Percentiles rank a stretch among this genome's conserved stretches.
Evolutionary conservation across 2,797 vertebrate genomes (phyloP).

Genomic region (Heterohyrax brucei): DNA sequence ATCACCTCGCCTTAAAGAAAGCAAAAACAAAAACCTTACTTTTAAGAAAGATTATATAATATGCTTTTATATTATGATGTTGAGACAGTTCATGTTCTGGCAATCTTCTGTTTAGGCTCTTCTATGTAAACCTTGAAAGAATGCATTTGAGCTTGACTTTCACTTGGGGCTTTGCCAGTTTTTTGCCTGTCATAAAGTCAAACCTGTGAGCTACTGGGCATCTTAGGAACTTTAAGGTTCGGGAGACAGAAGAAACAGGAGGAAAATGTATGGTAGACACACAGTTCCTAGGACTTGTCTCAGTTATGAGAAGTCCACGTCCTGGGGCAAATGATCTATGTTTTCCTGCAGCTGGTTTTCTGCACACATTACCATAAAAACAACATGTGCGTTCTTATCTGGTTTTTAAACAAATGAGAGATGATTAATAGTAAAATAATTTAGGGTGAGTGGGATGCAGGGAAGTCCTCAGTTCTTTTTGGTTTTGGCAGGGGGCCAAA

Average conservation of each 20-base stretch:
- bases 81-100: neutral
- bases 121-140: neutral
- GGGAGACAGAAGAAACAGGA: neutral
- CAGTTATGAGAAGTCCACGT: neutral
- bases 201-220: neutral
- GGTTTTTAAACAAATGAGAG: constrained; percentile 42
- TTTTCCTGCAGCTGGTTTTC: constrained; percentile 2
- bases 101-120: neutral
- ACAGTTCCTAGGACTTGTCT: neutral
- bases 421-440: constrained; percentile 60
- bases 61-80: constrained; percentile 21
- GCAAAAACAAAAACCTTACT: neutral
- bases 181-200: neutral
- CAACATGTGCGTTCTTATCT: neutral
- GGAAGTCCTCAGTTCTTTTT: constrained; percentile 55
- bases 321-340: neutral
- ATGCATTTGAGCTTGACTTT: constrained; percentile 25
- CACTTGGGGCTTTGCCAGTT: constrained; percentile 5
- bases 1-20: neutral
- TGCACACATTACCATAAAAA: constrained; percentile 8
- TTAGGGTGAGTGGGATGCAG: constrained; percentile 9
- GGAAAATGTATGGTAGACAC: neutral
- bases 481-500: constrained; percentile 15
- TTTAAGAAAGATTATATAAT: constrained; percentile 37
- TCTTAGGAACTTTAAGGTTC: neutral